A percentile compares a stretch with the other conserved stretches of the same genome.
These are phyloP conservation scores for Troglohyphantes excavatus DNA, from an alignment of 2,888 invertebrate species.

Conservation along the genomic window DNA sequence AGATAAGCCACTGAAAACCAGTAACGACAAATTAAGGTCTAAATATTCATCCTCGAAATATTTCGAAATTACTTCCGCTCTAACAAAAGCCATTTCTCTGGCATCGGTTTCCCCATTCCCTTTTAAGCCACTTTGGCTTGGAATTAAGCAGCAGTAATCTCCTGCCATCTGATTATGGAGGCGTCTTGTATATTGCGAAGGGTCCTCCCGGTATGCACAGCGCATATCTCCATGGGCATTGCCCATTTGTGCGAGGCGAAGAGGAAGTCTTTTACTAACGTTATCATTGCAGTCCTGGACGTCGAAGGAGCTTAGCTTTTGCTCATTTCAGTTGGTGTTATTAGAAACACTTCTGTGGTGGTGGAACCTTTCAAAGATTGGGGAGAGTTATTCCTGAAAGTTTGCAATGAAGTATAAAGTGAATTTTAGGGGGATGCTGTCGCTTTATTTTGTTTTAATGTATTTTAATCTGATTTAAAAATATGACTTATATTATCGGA, in stretches of 20 bases:
- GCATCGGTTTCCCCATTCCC: slow-evolving; percentile 17
- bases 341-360: neutral
- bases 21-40: too few species aligned
- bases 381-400: neutral
- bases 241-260: neutral
- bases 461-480: too few species aligned
- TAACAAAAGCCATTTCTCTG: neutral
- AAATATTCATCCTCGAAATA: neutral
- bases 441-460: too few species aligned
- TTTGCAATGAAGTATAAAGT: neutral
- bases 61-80: neutral
- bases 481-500: too few species aligned
- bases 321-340: too few species aligned
- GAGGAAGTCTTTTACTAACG: neutral
- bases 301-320: slow-evolving; percentile 30
- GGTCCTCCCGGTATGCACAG: slow-evolving; percentile 4
- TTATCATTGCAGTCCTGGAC: slow-evolving; percentile 14
- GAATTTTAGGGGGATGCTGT: neutral
- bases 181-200: slow-evolving; percentile 17
- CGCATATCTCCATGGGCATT: neutral
- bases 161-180: slow-evolving; percentile 22
- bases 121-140: neutral
- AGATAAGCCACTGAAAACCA: too few species aligned
- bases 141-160: slow-evolving; percentile 34
- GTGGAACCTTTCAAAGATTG: neutral